phyloP scores from a whole-genome alignment of 2,113 vertebrate genomes.

The Muscicapa adusta region DNA sequence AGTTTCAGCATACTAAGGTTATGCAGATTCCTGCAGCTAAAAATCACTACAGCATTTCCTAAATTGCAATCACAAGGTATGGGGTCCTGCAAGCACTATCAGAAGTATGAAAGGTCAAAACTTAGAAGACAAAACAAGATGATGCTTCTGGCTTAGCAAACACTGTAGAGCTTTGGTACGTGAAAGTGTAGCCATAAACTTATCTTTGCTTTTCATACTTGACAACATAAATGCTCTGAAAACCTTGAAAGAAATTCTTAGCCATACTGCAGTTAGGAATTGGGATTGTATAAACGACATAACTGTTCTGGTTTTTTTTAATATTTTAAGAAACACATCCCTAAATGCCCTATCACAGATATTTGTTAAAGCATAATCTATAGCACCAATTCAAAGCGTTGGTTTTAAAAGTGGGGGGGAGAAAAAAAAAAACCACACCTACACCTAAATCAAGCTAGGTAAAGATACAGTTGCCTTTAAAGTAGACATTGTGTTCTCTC shows the following conservation, averaged over 20 bases:
- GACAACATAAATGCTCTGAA: background rate
- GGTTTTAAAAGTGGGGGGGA: fast-evolving
- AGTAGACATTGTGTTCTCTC: background rate
- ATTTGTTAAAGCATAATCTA: background rate
- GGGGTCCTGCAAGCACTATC: background rate
- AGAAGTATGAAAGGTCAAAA: background rate
- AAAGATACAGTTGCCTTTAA: background rate
- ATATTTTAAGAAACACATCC: background rate
- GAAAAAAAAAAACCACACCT: background rate
- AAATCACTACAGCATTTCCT: background rate
- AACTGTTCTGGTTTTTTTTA: background rate
- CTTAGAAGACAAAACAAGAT: background rate
- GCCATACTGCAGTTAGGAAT: background rate
- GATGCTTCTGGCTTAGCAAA: background rate
- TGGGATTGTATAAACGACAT: background rate
- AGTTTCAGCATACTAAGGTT: background rate
- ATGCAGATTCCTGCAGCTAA: background rate
- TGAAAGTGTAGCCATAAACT: background rate
- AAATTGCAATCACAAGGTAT: background rate
- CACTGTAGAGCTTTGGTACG: background rate
- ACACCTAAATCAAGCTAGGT: background rate
- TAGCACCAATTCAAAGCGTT: background rate
- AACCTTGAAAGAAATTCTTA: background rate
- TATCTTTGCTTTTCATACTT: background rate
- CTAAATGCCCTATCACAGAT: background rate